Base-by-base conservation (phyloP, 2,888 invertebrate species). In the Dynastes maya region DNA sequence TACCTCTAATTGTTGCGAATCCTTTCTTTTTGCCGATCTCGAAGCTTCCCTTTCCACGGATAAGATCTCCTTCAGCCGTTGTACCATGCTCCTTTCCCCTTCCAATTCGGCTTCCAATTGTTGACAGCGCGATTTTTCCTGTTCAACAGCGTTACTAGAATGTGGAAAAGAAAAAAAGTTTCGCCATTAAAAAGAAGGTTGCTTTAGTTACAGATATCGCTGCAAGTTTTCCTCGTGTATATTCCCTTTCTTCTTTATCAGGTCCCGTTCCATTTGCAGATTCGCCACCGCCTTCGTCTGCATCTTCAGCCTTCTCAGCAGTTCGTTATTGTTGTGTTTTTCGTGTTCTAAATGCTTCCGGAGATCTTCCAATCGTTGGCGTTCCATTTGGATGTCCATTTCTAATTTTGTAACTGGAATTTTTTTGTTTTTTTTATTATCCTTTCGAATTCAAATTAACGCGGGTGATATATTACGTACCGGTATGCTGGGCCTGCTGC, bases 401-500 rank as follows among this genome's bases (percentile, higher is more conserved):
- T 85, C 83, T 65, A 85, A 78, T 11, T 82, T 78, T 4, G 78
- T 67, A 37, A 84, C 84, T 85, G 58, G 13, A 79, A 79, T 49
- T 51, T 72, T 75, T 70, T 53, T 16, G 58, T 27, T 64, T 74
- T 49, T 49, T 27, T 6, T 4, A 53, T 45, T 45, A 1, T n/a
- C 16, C 2, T n/a, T 22, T 22, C 4, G 37, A 8, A 22, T 22
- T 53, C 22, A 22, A 27, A 29, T n/a, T 29, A 55, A 11, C 2
- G 16, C 13, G 55, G 32, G 5, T 5, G 22, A 32, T 32, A 32
- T 32, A 32, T 32, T 72, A 55, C 63, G 13, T 53, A 91, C 91
- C 89, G 84, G 91, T 90, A 80, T 90, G 87, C 81, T 90, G 90
- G 0, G 91, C 87, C 81, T 89, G 87, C 29, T 89, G 87, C 81